Conservation (phyloP, 2,888 invertebrate genomes). For the Nemotelus nigrinus region DNA sequence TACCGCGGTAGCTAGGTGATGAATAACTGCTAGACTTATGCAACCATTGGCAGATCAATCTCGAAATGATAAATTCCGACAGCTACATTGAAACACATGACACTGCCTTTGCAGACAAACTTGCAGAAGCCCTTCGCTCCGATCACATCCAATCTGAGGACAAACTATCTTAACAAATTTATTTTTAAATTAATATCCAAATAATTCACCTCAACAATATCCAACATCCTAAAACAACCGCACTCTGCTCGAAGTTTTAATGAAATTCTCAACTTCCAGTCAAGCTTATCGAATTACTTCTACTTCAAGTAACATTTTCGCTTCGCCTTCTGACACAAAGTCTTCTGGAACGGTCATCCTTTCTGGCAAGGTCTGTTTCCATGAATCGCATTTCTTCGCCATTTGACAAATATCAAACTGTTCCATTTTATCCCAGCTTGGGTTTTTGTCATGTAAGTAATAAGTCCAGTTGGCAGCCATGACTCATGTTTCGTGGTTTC, state of each 20-base stretch:
- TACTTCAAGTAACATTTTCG: slow-evolving; percentile 68
- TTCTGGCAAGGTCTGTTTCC: slow-evolving; percentile 68
- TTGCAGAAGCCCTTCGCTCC: slow-evolving; percentile 74
- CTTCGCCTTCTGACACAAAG: slow-evolving; percentile 78
- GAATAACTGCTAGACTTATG: slow-evolving; percentile 95
- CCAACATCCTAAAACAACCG: slow-evolving; percentile 89
- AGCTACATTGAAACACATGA: slow-evolving; percentile 80
- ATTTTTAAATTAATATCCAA: slow-evolving; percentile 64
- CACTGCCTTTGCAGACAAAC: slow-evolving; percentile 72
- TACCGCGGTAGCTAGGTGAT: slow-evolving; percentile 88
- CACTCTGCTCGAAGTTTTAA: slow-evolving; percentile 73
- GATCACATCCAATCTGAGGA: slow-evolving; percentile 81
- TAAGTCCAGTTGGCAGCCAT: slow-evolving; percentile 85
- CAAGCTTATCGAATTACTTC: slow-evolving; percentile 69
- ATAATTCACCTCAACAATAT: slow-evolving; percentile 98
- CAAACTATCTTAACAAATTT: too few relatives aligned
- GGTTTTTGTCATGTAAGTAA: slow-evolving; percentile 75
- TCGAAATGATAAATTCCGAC: slow-evolving; percentile 77
- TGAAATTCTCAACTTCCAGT: slow-evolving; percentile 88
- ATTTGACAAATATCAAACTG: slow-evolving; percentile 72
- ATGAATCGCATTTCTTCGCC: slow-evolving; percentile 55
- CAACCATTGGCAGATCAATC: slow-evolving; percentile 78
- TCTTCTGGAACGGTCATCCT: slow-evolving; percentile 77
- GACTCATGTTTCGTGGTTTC: slow-evolving; percentile 69
- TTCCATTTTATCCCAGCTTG: slow-evolving; percentile 69